These are phyloP conservation scores for Champsocephalus esox DNA, from an alignment of 2,797 vertebrate species.

Conservation along the genomic window DNA sequence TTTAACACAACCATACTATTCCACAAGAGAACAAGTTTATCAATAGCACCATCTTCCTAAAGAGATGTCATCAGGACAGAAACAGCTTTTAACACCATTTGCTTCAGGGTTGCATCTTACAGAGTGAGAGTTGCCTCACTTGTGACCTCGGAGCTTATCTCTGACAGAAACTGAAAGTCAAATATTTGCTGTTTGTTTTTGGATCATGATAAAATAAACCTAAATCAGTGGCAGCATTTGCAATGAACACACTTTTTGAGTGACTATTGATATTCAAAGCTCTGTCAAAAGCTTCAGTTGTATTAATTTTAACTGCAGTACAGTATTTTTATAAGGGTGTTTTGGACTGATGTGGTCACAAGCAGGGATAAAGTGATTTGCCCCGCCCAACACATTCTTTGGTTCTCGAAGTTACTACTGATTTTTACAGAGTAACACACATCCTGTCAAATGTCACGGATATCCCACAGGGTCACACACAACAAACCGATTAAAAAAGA, in stretches of 20 bases:
- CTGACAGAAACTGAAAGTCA: conserved; percentile 48
- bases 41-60: not conserved
- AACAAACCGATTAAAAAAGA: conserved; percentile 1
- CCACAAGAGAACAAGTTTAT: not conserved
- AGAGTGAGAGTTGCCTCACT: not conserved
- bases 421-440: conserved; percentile 42
- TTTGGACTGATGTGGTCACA: conserved; percentile 47
- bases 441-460: conserved; percentile 45
- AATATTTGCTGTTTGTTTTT: conserved; percentile 57
- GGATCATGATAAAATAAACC: conserved; percentile 30
- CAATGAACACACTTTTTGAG: conserved; percentile 30
- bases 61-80: not conserved
- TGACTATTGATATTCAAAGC: conserved; percentile 51
- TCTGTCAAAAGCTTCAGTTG: conserved; percentile 21
- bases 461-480: conserved; percentile 25
- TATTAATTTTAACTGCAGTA: conserved; percentile 16
- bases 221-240: not conserved
- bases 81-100: not conserved
- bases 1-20: not conserved
- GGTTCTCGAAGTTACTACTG: conserved; percentile 21
- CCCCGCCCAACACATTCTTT: conserved; percentile 49
- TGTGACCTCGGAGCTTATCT: conserved; percentile 38
- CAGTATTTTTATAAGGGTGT: conserved; percentile 39
- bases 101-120: not conserved
- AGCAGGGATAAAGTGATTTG: conserved; percentile 56